phyloP scores from a whole-genome alignment of 2,113 vertebrate species.

The Okapia johnstoni region DNA sequence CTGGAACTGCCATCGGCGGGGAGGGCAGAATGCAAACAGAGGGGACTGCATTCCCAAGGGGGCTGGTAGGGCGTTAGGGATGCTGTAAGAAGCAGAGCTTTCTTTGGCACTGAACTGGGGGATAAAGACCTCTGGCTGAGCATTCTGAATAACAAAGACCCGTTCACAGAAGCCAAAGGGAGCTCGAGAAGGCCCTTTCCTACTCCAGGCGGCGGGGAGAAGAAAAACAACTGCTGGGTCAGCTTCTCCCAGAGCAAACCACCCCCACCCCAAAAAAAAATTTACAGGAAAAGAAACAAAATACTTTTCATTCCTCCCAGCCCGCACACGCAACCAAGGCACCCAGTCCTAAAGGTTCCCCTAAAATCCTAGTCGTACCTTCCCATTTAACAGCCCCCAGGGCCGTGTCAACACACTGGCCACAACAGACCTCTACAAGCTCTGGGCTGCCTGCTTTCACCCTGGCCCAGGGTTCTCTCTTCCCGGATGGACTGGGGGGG shows the following conservation, averaged over 20 bases:
- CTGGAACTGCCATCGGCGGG: no score
- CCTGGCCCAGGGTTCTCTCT: not conserved
- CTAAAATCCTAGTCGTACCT: not conserved
- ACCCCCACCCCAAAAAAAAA: not conserved
- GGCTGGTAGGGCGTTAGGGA: accelerated
- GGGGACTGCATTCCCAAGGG: accelerated
- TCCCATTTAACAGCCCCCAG: not conserved
- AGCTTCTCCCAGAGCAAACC: not conserved
- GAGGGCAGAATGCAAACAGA: not conserved
- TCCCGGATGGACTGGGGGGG: accelerated
- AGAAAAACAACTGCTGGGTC: not conserved
- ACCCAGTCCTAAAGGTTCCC: not conserved
- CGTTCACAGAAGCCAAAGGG: not conserved
- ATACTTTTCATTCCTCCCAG: no score
- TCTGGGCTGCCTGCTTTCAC: not conserved
- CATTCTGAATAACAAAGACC: not conserved
- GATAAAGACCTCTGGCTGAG: not conserved
- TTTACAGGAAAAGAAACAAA: not conserved
- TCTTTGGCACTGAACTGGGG: not conserved
- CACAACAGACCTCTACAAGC: not conserved
- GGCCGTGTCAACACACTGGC: not conserved
- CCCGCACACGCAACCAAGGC: not conserved
- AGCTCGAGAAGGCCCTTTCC: not conserved
- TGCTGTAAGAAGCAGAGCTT: not conserved
- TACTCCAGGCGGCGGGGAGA: not conserved